These are phyloP conservation scores for Gavia stellata DNA, from an alignment of 2,113 vertebrate species.

Conservation along the genomic window DNA sequence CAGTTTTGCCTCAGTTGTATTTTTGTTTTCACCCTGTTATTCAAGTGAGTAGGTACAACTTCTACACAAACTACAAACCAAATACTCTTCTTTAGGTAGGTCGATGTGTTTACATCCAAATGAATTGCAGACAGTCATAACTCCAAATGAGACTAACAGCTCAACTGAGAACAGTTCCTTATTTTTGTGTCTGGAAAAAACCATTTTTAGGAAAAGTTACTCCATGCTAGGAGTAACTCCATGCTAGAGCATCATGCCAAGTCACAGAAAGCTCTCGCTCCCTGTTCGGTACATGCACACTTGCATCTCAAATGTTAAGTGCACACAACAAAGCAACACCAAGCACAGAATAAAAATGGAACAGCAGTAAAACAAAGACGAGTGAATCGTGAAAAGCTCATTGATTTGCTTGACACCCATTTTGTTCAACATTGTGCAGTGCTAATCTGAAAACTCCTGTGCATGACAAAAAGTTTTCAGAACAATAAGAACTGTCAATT, in stretches of 20 bases:
- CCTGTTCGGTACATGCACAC: background rate
- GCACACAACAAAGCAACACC: background rate
- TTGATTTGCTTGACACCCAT: conserved; percentile 45
- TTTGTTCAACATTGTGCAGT: conserved; percentile 29
- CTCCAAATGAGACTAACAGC: background rate
- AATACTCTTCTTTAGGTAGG: background rate
- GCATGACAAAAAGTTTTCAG: conserved; percentile 39
- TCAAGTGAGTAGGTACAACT: background rate
- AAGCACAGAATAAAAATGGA: conserved; percentile 1
- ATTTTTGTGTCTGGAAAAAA: background rate
- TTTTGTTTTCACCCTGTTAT: background rate
- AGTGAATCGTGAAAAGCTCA: conserved; percentile 7
- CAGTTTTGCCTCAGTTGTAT: background rate
- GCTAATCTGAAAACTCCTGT: conserved; percentile 46
- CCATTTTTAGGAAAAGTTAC: background rate
- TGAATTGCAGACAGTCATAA: background rate
- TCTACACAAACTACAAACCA: background rate
- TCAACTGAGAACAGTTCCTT: background rate
- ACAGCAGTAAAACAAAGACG: background rate
- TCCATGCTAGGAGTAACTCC: background rate
- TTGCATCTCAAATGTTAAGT: background rate
- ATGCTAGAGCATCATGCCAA: background rate
- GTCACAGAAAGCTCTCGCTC: background rate
- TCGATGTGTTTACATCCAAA: background rate
- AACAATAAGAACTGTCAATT: conserved; percentile 63